Percentiles rank a stretch among this genome's conserved stretches.
These are phyloP conservation scores for Acrossocheilus wenchowensis DNA, from an alignment of 2,797 vertebrate species.

Conservation along the genomic window DNA sequence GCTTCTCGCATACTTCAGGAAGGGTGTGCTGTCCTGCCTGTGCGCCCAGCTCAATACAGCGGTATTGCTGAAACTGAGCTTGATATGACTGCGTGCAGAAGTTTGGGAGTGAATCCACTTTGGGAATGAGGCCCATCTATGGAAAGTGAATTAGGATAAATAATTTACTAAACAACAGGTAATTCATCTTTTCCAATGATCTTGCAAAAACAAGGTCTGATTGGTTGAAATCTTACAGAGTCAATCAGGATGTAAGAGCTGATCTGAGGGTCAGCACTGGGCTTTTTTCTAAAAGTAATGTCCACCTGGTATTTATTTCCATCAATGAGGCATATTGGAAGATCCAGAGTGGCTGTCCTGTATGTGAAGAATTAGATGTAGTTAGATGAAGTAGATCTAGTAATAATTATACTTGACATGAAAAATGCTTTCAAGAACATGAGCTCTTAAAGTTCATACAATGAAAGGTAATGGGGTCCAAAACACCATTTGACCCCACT, in stretches of 20 bases:
- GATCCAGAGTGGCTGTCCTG: conserved; percentile 78
- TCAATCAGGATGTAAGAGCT: conserved; percentile 82
- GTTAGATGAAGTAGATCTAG: not conserved
- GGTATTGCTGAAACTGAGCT: conserved; percentile 78
- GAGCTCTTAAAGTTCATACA: not conserved
- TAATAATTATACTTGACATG: not conserved
- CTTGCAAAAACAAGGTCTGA: conserved; percentile 2
- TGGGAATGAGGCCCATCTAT: conserved; percentile 87
- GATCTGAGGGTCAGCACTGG: conserved; percentile 58
- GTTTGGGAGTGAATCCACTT: conserved; percentile 75
- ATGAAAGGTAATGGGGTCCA: not conserved
- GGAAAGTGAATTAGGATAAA: not conserved
- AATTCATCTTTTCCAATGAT: not conserved
- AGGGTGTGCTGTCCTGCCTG: conserved; percentile 70
- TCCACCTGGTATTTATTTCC: conserved; percentile 80
- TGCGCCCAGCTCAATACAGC: conserved; percentile 78
- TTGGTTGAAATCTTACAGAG: conserved; percentile 80
- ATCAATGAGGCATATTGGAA: conserved; percentile 79
- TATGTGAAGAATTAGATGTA: conserved; percentile 27
- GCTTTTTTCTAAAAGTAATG: conserved; percentile 77
- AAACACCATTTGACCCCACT: not conserved
- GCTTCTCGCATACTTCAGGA: conserved; percentile 73
- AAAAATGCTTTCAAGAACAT: not conserved
- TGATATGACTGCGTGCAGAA: conserved; percentile 79
- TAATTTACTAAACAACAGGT: not conserved